Percentiles rank a stretch among this genome's conserved stretches.
phyloP scores from a whole-genome alignment of 2,888 invertebrate species.

The Ectobius pallidus region DNA sequence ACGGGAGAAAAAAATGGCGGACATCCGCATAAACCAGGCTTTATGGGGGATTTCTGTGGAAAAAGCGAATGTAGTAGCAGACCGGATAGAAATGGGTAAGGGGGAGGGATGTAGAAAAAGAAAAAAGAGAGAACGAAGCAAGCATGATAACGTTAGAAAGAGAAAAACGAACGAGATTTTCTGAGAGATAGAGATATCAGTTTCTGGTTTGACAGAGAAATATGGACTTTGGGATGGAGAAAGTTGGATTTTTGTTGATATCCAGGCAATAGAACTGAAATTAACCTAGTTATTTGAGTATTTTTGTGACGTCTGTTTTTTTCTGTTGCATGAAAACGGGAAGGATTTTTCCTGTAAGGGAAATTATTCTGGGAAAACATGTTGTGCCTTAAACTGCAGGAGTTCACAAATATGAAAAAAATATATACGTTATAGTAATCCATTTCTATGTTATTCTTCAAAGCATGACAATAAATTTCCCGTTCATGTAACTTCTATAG shows the following conservation, averaged over 20 bases:
- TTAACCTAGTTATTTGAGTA: conserved; percentile 2
- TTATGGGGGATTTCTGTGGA: conserved; percentile 1
- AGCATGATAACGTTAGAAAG: too few relatives aligned
- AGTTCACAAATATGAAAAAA: too few relatives aligned
- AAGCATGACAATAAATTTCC: too few relatives aligned
- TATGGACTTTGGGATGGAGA: not conserved
- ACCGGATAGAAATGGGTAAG: not conserved
- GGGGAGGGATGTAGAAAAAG: not conserved
- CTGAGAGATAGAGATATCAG: not conserved
- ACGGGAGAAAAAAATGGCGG: conserved; percentile 8
- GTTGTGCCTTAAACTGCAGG: too few relatives aligned
- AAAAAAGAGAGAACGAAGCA: not conserved
- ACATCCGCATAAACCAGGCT: conserved; percentile 26
- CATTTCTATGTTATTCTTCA: too few relatives aligned
- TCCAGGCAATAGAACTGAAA: not conserved
- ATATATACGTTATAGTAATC: too few relatives aligned
- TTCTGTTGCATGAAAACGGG: too few relatives aligned
- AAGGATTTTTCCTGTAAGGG: too few relatives aligned
- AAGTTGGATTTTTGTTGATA: not conserved
- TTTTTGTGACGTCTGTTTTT: too few relatives aligned
- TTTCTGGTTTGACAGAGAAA: not conserved
- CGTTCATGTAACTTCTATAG: too few relatives aligned
- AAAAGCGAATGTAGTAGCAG: not conserved
- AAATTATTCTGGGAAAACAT: too few relatives aligned
- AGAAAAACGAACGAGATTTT: too few relatives aligned